Base-by-base conservation (phyloP, 2,888 invertebrate genomes). In the Phrixothrix hirtus region DNA sequence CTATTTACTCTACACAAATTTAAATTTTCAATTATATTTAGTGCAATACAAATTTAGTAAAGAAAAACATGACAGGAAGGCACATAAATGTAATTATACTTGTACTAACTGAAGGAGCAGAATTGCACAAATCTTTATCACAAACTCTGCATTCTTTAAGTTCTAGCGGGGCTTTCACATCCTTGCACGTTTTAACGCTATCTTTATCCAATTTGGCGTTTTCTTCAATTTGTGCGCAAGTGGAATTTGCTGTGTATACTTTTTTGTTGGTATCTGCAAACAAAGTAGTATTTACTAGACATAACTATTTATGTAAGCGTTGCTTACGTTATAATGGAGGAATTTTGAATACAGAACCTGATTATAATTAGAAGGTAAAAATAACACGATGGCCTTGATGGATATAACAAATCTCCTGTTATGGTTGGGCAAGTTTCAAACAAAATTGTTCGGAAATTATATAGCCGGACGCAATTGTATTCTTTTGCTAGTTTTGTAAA, bases 71-170 rank as follows among this genome's bases (percentile, higher is more conserved):
- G 12, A 32, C 25, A 25, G 43, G 43, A 31, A 50, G 36, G 43
- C 43, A 43, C 25, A 50, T 21, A n/a, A 50, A 16, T 15, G 30
- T 35, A 11, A 37, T 14, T 14, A 50, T 21, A 26, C 32, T 50
- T 5, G 26, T 14, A 16, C 26, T 25, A 15, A 27, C 17, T n/a
- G 10, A 25, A 6, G 42, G 16, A 2, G 51, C 31, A 0, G 51
- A 51, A 29, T 51, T 51, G 30, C 51, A 51, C 12, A 45, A 12
- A 29, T 51, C 29, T 2, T 25, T 17, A 4, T 37, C 13, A 10
- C 45, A 51, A 2, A 39, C 16, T 29, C 30, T 15, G 45, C 51
- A 51, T n/a, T 44, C 44, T 25, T 32, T 35, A 1, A 34, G n/a
- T 10, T 27, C 14, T 0, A 32, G 7, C 7, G 25, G 25, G 1